phyloP scores from a whole-genome alignment of 2,113 vertebrate species.

The Hemiscyllium ocellatum region DNA sequence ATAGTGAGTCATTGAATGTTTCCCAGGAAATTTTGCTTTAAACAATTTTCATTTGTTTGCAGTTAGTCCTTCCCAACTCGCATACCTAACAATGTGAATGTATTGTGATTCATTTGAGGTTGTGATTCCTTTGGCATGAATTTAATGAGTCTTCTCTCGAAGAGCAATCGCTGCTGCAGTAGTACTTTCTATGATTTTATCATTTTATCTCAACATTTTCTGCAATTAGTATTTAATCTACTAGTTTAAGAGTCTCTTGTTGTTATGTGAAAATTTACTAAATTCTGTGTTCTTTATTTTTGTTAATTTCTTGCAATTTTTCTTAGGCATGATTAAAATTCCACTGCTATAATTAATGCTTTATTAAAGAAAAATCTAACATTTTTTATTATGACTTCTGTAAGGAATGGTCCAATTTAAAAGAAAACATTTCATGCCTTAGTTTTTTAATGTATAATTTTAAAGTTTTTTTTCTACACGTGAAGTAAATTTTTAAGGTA shows the following conservation, averaged over 20 bases:
- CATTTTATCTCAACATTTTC: neutral
- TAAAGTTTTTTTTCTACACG: neutral
- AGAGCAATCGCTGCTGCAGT: neutral
- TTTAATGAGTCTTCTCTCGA: neutral
- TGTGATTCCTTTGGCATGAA: neutral
- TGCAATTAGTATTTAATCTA: neutral
- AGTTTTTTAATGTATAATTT: neutral
- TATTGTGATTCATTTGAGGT: neutral
- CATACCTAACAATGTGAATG: neutral
- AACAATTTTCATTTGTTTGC: slow-evolving; percentile 2
- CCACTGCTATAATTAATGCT: neutral
- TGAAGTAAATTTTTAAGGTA: neutral
- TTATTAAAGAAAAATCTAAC: neutral
- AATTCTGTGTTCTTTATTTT: neutral
- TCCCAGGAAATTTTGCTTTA: neutral
- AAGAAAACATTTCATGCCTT: neutral
- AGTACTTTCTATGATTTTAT: neutral
- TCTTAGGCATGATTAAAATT: neutral
- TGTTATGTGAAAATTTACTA: neutral
- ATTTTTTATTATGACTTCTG: neutral
- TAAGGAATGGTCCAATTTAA: neutral
- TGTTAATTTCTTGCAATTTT: neutral
- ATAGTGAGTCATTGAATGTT: slow-evolving; percentile 23
- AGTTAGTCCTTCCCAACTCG: neutral
- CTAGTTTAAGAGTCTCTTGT: neutral